A percentile compares a stretch with the other conserved stretches of the same genome.
phyloP scores from a whole-genome alignment of 2,888 invertebrate genomes.

The Slavum lentiscoides region DNA sequence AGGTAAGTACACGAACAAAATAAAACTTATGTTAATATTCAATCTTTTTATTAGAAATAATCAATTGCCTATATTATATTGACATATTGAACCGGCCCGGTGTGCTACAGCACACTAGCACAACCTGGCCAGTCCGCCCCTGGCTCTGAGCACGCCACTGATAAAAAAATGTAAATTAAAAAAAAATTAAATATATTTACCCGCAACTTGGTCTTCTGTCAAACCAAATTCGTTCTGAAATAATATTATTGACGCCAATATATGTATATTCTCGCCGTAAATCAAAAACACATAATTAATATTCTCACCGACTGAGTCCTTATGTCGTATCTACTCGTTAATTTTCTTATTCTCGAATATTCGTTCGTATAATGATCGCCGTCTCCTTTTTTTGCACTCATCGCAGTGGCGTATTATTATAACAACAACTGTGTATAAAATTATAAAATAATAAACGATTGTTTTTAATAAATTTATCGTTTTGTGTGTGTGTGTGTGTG shows the following conservation, averaged over 20 bases:
- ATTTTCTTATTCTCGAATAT: conserved; percentile 69
- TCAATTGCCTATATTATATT: no score
- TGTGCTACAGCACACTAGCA: no score
- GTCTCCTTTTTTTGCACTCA: conserved; percentile 31
- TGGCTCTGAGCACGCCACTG: no score
- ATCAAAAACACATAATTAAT: conserved; percentile 1
- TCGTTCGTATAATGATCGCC: conserved; percentile 66
- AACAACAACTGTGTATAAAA: neutral
- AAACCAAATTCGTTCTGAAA: conserved; percentile 84
- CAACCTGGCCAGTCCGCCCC: no score
- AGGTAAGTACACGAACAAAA: no score
- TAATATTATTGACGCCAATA: conserved; percentile 55
- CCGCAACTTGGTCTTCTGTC: conserved; percentile 85
- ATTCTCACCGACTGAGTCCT: conserved; percentile 55
- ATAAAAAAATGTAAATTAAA: neutral
- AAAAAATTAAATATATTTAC: conserved; percentile 61
- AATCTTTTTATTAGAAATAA: no score
- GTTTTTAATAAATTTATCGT: neutral
- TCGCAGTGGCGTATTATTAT: neutral
- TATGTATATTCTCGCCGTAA: neutral
- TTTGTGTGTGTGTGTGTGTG: neutral
- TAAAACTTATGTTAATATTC: no score
- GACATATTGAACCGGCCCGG: no score
- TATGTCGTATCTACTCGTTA: conserved; percentile 61
- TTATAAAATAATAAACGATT: neutral